Conservation (phyloP, 1,140 invertebrate species). For the Drosophila ambigua region DNA sequence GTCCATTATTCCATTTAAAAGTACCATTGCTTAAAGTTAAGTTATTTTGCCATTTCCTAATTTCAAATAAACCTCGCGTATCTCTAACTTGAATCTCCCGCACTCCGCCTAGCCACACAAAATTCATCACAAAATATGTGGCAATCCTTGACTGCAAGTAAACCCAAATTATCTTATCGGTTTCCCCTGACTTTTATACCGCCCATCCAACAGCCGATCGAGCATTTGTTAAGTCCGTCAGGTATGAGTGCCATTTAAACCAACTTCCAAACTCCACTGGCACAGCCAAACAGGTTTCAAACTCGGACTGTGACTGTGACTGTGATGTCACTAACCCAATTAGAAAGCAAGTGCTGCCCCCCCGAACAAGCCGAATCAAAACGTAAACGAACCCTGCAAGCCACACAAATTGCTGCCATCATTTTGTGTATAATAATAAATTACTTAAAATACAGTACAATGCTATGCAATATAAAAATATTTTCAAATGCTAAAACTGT, state of each 20-base stretch:
- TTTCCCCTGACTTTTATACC: constrained; percentile 20
- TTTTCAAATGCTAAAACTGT: constrained; percentile 29
- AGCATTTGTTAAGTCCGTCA: constrained; percentile 37
- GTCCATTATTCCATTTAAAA: too few species aligned
- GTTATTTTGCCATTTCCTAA: too few species aligned
- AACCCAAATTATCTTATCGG: constrained; percentile 21
- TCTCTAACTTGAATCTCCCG: too few species aligned
- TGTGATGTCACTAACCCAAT: constrained; percentile 51
- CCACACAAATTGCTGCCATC: constrained; percentile 22
- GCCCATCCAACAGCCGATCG: not conserved
- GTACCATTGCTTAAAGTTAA: too few species aligned
- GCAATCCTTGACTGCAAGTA: constrained; percentile 41
- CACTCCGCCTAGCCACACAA: not conserved
- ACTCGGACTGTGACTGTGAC: not conserved
- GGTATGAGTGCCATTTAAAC: constrained; percentile 13
- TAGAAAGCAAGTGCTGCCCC: constrained; percentile 46
- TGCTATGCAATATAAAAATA: not conserved
- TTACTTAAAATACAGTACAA: constrained; percentile 7
- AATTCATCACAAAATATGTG: constrained; percentile 15
- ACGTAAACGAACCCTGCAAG: not conserved
- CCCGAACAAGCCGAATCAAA: constrained; percentile 13
- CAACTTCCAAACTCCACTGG: constrained; percentile 7
- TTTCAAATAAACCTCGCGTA: too few species aligned
- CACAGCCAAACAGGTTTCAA: constrained; percentile 32
- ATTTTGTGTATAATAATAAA: constrained; percentile 32